These are phyloP conservation scores for Heliconius cydno DNA, from an alignment of 2,888 invertebrate genomes.

Conservation along the genomic window DNA sequence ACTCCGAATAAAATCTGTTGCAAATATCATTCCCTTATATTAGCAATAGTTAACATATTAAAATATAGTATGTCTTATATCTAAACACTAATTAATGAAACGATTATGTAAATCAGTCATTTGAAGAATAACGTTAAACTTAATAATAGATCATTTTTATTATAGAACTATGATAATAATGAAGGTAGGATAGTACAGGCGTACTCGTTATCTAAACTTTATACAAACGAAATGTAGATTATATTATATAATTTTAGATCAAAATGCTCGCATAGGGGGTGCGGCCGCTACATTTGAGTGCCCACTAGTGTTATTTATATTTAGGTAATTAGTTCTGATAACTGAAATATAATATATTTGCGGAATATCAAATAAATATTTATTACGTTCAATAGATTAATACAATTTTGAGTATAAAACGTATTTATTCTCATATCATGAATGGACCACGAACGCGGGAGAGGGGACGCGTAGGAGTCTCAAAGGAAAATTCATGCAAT, in stretches of 20 bases:
- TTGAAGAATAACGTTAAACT: slow-evolving; percentile 66
- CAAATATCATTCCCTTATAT: slow-evolving; percentile 35
- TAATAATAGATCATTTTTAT: slow-evolving; percentile 51
- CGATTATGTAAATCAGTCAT: slow-evolving; percentile 76
- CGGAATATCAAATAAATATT: slow-evolving; percentile 3
- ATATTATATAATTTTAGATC: slow-evolving; percentile 18
- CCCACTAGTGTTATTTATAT: neutral
- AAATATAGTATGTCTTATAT: slow-evolving; percentile 58
- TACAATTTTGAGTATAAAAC: neutral
- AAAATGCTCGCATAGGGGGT: slow-evolving; percentile 30
- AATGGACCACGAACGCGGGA: slow-evolving; percentile 7
- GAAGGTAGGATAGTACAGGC: slow-evolving; percentile 37
- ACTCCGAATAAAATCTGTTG: slow-evolving; percentile 33
- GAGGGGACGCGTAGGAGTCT: neutral
- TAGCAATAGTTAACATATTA: slow-evolving; percentile 55
- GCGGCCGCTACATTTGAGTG: slow-evolving; percentile 30
- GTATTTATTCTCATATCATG: neutral
- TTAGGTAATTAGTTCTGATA: neutral
- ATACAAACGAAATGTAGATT: slow-evolving; percentile 23
- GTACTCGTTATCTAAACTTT: slow-evolving; percentile 26
- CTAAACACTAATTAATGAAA: slow-evolving; percentile 65
- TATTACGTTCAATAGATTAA: neutral
- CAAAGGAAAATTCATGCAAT: slow-evolving; percentile 1
- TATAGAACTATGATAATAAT: slow-evolving; percentile 48
- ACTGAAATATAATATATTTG: neutral